Percentiles rank a stretch among this genome's conserved stretches.
Conservation (phyloP, 1,140 invertebrate species). For the Antheraea pernyi region DNA sequence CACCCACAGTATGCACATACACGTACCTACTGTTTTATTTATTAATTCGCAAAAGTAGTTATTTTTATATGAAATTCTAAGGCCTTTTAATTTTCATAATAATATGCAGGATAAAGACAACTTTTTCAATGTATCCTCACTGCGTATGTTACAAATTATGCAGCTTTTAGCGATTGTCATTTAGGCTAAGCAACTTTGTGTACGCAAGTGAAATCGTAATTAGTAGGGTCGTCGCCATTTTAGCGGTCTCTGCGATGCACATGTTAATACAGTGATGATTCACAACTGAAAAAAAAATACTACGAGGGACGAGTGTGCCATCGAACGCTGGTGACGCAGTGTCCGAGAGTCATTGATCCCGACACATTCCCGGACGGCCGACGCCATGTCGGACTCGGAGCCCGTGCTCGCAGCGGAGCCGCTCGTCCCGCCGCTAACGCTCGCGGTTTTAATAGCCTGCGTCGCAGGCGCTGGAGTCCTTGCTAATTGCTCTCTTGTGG, state of each 20-base stretch:
- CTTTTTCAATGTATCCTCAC: background rate
- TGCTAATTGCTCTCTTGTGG: conserved; percentile 56
- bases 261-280: conserved; percentile 62
- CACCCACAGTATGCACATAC: no score
- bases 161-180: background rate
- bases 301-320: conserved; percentile 46
- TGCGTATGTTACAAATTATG: background rate
- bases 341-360: conserved; percentile 69
- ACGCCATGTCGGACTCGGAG: conserved; percentile 60
- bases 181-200: conserved; percentile 12
- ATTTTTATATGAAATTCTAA: no score
- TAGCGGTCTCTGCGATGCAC: conserved; percentile 46
- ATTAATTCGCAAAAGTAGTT: no score
- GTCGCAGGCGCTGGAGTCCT: conserved; percentile 60
- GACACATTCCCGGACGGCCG: conserved; percentile 56
- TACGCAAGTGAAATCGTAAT: conserved; percentile 5
- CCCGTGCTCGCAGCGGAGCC: conserved; percentile 37
- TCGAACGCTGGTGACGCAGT: conserved; percentile 66
- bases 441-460: conserved; percentile 52
- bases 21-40: no score
- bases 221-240: conserved; percentile 12
- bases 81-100: no score
- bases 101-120: conserved; percentile 5
- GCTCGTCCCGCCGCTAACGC: conserved; percentile 54
- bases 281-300: conserved; percentile 62